phyloP scores from a whole-genome alignment of 2,888 invertebrate genomes.

The Autographa gamma region DNA sequence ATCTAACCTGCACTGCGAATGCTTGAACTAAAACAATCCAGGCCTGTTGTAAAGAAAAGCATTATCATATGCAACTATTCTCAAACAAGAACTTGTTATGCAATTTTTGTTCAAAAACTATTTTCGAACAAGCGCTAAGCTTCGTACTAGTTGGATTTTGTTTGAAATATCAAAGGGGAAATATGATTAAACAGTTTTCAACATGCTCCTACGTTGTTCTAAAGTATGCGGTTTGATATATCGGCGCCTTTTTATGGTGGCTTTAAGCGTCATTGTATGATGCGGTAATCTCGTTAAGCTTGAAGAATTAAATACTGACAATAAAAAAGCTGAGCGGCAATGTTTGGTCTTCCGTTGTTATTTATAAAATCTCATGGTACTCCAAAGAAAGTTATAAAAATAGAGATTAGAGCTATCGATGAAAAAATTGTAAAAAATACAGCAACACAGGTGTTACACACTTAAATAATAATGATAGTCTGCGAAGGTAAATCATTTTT shows the following conservation, averaged over 20 bases:
- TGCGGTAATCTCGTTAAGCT: conserved; percentile 36
- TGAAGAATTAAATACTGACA: conserved; percentile 42
- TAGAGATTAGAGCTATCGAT: no score
- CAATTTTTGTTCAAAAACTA: conserved; percentile 61
- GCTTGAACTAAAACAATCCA: conserved; percentile 55
- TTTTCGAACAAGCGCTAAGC: conserved; percentile 56
- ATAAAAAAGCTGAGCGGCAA: conserved; percentile 29
- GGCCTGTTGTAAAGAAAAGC: conserved; percentile 49
- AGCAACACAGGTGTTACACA: neutral
- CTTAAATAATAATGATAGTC: neutral
- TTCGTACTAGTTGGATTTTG: conserved; percentile 51
- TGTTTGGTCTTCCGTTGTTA: conserved; percentile 26
- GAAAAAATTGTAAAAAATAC: no score
- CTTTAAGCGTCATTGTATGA: conserved; percentile 22
- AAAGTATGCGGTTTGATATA: conserved; percentile 33
- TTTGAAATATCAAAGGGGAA: conserved; percentile 54
- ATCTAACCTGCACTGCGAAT: conserved; percentile 47
- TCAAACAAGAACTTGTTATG: conserved; percentile 53
- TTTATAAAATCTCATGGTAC: conserved; percentile 27
- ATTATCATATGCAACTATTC: conserved; percentile 60
- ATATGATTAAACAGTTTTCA: conserved; percentile 51
- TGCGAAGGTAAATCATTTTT: neutral
- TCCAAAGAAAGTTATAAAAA: neutral
- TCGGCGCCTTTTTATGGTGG: conserved; percentile 25
- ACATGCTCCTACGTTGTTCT: conserved; percentile 29